Evolutionary conservation across 2,888 invertebrate species (phyloP).

Genomic region (Cordylochernes scorpioides): DNA sequence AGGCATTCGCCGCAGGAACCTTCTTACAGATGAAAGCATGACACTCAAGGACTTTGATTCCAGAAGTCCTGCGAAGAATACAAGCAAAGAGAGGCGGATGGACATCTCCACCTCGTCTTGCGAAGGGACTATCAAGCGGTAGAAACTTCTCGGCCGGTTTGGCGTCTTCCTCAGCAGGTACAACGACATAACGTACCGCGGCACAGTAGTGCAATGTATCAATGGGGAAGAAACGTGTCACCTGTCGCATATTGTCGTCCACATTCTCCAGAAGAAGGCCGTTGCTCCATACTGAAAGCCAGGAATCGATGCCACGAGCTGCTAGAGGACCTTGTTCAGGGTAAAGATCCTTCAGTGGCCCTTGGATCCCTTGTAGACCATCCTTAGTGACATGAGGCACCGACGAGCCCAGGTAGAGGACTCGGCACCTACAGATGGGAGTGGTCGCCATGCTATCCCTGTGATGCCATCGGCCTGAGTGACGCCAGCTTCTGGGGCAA

Average conservation of each 20-base stretch:
- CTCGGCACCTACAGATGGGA: constrained; percentile 84
- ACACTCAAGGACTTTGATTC: constrained; percentile 92
- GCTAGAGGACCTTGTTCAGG: constrained; percentile 52
- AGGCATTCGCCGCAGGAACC: constrained; percentile 84
- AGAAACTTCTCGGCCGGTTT: constrained; percentile 33
- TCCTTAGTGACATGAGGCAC: constrained; percentile 94
- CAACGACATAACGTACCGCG: constrained; percentile 58
- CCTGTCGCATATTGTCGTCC: constrained; percentile 74
- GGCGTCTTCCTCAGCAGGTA: constrained; percentile 27
- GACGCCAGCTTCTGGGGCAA: no score
- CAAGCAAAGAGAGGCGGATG: constrained; percentile 93
- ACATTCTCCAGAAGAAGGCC: constrained; percentile 77
- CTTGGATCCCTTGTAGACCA: constrained; percentile 86
- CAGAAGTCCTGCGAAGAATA: constrained; percentile 74
- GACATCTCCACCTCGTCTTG: constrained; percentile 59
- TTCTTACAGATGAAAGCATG: constrained; percentile 93
- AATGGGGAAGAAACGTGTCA: constrained; percentile 83
- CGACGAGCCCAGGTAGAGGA: constrained; percentile 79
- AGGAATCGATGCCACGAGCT: constrained; percentile 72
- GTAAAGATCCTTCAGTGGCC: constrained; percentile 79
- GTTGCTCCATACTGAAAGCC: constrained; percentile 90
- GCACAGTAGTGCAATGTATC: constrained; percentile 85
- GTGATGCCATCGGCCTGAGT: no score
- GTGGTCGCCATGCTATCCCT: constrained; percentile 30
- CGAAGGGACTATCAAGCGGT: constrained; percentile 84